phyloP scores from a whole-genome alignment of 2,888 invertebrate species.

The Poecilobothrus nobilitatus region DNA sequence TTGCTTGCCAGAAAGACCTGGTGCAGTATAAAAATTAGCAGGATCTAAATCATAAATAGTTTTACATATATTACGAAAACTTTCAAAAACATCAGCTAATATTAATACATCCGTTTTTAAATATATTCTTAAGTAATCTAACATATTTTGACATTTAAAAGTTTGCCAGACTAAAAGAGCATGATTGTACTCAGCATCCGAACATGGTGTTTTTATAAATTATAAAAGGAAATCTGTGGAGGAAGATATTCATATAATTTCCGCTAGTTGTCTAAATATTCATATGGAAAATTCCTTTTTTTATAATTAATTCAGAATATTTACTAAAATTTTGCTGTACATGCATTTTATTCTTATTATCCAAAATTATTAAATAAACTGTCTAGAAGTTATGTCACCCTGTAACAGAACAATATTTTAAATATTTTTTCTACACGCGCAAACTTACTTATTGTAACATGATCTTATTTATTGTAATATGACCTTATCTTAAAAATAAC shows the following conservation, averaged over 20 bases:
- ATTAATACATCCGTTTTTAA: conserved; percentile 35
- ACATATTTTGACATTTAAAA: conserved; percentile 30
- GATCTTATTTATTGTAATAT: too few relatives aligned
- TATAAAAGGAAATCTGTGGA: conserved; percentile 9
- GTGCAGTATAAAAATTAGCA: conserved; percentile 28
- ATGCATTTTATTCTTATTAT: too few relatives aligned
- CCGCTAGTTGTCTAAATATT: too few relatives aligned
- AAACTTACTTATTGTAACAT: too few relatives aligned
- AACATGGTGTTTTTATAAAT: conserved; percentile 14
- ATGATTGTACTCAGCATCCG: conserved; percentile 20
- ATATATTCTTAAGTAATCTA: conserved; percentile 31
- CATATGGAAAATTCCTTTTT: too few relatives aligned
- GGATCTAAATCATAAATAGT: conserved; percentile 27
- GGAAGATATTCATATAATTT: too few relatives aligned
- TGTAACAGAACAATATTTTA: too few relatives aligned
- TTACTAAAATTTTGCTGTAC: too few relatives aligned
- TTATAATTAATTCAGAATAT: conserved; percentile 11
- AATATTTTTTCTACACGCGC: too few relatives aligned
- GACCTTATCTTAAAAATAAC: too few relatives aligned
- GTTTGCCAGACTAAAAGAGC: conserved; percentile 31
- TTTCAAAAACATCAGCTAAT: conserved; percentile 30
- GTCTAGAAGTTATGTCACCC: too few relatives aligned
- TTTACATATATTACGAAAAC: conserved; percentile 11
- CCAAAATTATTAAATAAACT: conserved; percentile 12
- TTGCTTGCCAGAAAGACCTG: conserved; percentile 29